Evolutionary conservation across 2,888 invertebrate genomes (phyloP), one percentile per base, ranked within the genome.

Genomic region (Drosophila rubida): DNA sequence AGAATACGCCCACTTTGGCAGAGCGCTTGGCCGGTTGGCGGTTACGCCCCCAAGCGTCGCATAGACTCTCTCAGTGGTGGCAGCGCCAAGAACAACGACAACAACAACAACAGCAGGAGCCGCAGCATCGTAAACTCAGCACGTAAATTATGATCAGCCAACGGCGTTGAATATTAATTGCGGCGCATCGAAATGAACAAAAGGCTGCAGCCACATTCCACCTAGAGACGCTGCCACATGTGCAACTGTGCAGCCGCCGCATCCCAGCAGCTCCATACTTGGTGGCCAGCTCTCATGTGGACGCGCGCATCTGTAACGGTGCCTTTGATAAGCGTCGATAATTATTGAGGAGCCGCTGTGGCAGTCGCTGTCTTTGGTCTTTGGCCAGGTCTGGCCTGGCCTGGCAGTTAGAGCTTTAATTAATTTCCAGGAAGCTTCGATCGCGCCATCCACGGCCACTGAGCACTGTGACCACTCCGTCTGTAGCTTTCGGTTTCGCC

Each of bases 81-180:
- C 37, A 16, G 53, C 57, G 3, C 2, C 2, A 27, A 27, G 9
- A 27, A 27, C 27, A 27, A 9, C 8, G 9, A 27, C 46, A 46
- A 16, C 9, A 58, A 42, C 46, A 45, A 60, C 45, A 57, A 55
- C 54, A 55, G 49, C 51, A 73, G 75, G 76, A 78, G 74, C 82
- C 78, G 70, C 87, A 80, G 82, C 82, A 85, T 84, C 85, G 87
- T 88, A 88, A 88, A 90, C 91, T 84, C 91, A 90, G 91, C 91
- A 91, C 90, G 91, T 91, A 91, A 91, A 91, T 91, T 91, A 91
- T 91, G 91, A 90, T 89, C 87, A 91, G 89, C 91, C 90, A 90
- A 91, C 90, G 91, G 91, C 91, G 89, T 89, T 91, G 91, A 90
- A 91, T 91, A 91, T 91, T 91, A 91, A 91, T 91, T 91, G 91